A percentile compares a stretch with the other conserved stretches of the same genome.
Evolutionary conservation across 2,797 vertebrate genomes (phyloP).

Genomic region (Falco rusticolus): DNA sequence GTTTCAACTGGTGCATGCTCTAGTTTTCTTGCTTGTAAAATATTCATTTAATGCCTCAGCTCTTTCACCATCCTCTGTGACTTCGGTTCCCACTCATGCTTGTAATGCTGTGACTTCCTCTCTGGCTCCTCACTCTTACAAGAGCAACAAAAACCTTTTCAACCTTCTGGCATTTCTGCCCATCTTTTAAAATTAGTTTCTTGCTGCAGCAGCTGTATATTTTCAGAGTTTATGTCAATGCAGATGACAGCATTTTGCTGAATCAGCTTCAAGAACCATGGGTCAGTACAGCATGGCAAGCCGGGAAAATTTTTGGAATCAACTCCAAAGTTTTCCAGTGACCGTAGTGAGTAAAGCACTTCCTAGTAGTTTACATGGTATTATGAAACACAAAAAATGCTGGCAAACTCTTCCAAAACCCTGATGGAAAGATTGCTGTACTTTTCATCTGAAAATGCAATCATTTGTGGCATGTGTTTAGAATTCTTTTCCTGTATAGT

Average conservation of each 20-base stretch:
- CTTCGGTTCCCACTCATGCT: conserved; percentile 9
- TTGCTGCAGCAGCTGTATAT: neutral
- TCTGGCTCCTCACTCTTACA: neutral
- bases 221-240: neutral
- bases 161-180: conserved; percentile 27
- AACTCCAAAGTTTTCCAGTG: neutral
- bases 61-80: conserved; percentile 25
- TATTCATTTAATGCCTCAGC: conserved; percentile 50
- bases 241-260: neutral
- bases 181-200: neutral
- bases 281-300: neutral
- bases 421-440: neutral
- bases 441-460: neutral
- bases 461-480: neutral
- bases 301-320: neutral
- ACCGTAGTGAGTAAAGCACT: neutral
- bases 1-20: conserved; percentile 8
- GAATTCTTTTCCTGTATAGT: neutral
- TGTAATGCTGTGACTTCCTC: neutral
- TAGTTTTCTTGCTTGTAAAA: conserved; percentile 6
- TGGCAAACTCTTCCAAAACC: neutral
- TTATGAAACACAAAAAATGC: neutral
- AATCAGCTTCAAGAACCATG: neutral
- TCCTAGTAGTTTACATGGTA: neutral
- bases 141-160: neutral